Base-by-base conservation (phyloP, 2,888 invertebrate genomes). In the Micoletzkya japonica region DNA sequence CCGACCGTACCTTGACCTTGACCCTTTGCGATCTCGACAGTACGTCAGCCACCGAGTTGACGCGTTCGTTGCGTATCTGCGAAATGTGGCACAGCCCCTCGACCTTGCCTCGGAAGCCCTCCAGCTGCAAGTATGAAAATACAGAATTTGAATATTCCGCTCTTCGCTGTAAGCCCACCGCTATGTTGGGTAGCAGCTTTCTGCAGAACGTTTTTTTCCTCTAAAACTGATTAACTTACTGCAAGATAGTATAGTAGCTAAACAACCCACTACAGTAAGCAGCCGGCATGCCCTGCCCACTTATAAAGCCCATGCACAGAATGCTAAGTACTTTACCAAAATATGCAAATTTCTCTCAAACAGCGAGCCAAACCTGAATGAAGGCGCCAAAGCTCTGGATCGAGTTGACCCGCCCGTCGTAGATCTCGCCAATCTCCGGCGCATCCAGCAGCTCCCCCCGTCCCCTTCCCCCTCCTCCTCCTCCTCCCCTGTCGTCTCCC, bases 361-460 rank as follows among this genome's bases (percentile, higher is more conserved):
- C 20, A 71, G n/a, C n/a, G n/a, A 30, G 17, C 39, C 66, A 14
- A 68, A 75, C 81, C 72, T 73, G 94, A 0, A 96, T 94, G 87
- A 98, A 98, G 86, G 96, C 96, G 1, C 98, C 98, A 87, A 97
- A 99, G n/a, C 93, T 92, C 67, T 95, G 94, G 77, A 96, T 92
- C 82, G 94, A 96, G 0, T 94, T 93, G 0, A 98, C 94, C 87
- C 93, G 92, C 0, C 95, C 98, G 74, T 90, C 90, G 86, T 95
- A 97, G 78, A 98, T 93, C 90, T 91, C 86, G 70, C 89, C 88
- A 36, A 89, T 87, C 79, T 84, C 87, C 36, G 89, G 89, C 75
- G 88, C 88, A 54, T 87, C 84, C 0, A 89, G 87, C 68, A 88
- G 77, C 28, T 85, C 71, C 2, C 49, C 61, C 32, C 59, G 59